phyloP scores from a whole-genome alignment of 2,113 vertebrate species.

The Maccullochella peelii region DNA sequence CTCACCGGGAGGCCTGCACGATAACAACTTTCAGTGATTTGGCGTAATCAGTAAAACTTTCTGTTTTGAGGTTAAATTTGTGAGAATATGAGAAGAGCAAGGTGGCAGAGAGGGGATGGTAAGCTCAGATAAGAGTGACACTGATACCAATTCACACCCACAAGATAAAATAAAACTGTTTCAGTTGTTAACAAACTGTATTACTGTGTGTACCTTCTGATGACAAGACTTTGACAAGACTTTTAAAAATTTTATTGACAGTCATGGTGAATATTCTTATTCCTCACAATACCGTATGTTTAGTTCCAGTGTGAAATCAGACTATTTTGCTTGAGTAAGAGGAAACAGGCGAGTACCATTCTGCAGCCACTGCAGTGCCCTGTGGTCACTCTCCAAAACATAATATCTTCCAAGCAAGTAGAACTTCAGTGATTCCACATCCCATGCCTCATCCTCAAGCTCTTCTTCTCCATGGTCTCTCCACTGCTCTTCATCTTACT shows the following conservation, averaged over 20 bases:
- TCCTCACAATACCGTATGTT: neutral
- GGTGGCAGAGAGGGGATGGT: slow-evolving; percentile 2
- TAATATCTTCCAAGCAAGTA: too few species aligned
- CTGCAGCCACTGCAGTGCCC: too few species aligned
- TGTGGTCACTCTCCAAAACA: too few species aligned
- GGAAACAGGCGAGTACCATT: too few species aligned
- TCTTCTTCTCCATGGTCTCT: too few species aligned
- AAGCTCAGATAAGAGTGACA: slow-evolving; percentile 24
- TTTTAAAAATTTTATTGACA: neutral
- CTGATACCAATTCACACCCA: neutral
- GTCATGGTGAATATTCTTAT: neutral
- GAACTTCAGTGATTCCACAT: too few species aligned
- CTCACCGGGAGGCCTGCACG: slow-evolving; percentile 69
- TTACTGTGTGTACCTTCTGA: neutral
- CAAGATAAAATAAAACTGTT: neutral
- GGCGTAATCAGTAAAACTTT: slow-evolving; percentile 83
- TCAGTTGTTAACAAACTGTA: neutral
- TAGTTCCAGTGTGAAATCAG: neutral
- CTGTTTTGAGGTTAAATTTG: slow-evolving; percentile 69
- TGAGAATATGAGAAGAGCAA: slow-evolving; percentile 46
- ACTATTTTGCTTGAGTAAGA: too few species aligned
- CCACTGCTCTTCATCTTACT: too few species aligned
- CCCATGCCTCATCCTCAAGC: too few species aligned
- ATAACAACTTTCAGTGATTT: slow-evolving; percentile 82
- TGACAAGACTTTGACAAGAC: neutral